Conservation (phyloP, 1,140 invertebrate species). For the Galleria mellonella region DNA sequence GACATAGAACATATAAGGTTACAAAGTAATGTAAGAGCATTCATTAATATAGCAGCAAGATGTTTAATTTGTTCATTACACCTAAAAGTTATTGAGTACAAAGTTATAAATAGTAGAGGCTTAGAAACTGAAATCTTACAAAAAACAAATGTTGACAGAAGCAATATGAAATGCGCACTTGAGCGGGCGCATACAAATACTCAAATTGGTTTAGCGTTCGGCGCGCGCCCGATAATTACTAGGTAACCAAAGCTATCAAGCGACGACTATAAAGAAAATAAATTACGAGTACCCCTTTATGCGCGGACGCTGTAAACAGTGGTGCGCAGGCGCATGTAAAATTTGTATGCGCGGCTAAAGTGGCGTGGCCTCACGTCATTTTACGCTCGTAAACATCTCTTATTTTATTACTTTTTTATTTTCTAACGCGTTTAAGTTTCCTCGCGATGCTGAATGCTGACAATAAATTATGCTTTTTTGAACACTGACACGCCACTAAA, state of each 20-base stretch:
- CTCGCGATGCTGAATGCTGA: conserved; percentile 62
- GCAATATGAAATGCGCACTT: conserved; percentile 53
- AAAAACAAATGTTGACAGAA: conserved; percentile 53
- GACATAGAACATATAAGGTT: no score
- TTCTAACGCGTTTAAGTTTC: conserved; percentile 67
- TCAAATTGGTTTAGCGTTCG: conserved; percentile 53
- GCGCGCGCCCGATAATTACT: conserved; percentile 58
- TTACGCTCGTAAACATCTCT: conserved; percentile 70
- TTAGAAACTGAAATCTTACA: conserved; percentile 20
- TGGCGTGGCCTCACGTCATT: conserved; percentile 56
- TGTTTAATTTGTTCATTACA: background rate
- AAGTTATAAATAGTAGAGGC: conserved; percentile 28
- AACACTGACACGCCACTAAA: conserved; percentile 72
- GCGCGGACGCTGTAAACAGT: conserved; percentile 22
- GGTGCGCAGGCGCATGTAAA: conserved; percentile 29
- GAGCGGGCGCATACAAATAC: conserved; percentile 24
- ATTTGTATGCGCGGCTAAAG: conserved; percentile 43
- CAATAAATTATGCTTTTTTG: conserved; percentile 71
- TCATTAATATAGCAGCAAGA: no score
- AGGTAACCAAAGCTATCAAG: conserved; percentile 47
- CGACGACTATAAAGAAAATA: conserved; percentile 59
- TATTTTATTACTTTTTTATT: conserved; percentile 71
- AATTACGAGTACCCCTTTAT: conserved; percentile 49
- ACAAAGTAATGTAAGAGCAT: no score
- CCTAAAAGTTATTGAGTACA: background rate